Percentiles rank a stretch among this genome's conserved stretches.
phyloP scores from a whole-genome alignment of 2,888 invertebrate species.

The Brachynemurus nebulosus region DNA sequence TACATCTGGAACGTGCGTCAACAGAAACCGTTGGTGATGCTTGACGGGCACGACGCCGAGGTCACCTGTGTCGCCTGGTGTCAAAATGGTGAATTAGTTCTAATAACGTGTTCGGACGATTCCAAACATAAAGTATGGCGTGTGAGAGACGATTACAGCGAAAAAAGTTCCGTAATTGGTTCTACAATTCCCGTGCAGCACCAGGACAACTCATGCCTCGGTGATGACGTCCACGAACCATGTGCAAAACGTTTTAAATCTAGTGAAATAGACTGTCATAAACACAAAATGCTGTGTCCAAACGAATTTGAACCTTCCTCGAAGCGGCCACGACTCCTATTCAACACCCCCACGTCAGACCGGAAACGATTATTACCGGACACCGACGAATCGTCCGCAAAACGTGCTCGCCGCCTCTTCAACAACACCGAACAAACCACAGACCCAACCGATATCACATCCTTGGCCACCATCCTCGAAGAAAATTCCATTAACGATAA shows the following conservation, averaged over 20 bases:
- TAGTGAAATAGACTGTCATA: no score
- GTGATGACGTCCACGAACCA: no score
- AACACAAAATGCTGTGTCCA: neutral
- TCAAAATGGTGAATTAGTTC: slow-evolving; percentile 37
- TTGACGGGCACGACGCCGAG: slow-evolving; percentile 70
- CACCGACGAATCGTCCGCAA: slow-evolving; percentile 22
- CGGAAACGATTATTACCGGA: neutral
- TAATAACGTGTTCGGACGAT: slow-evolving; percentile 78
- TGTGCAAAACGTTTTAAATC: neutral
- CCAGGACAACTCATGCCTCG: no score
- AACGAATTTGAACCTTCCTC: neutral
- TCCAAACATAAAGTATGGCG: slow-evolving; percentile 65
- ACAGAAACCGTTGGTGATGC: slow-evolving; percentile 49
- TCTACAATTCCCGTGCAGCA: slow-evolving; percentile 13
- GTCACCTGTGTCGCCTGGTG: slow-evolving; percentile 82
- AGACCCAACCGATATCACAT: slow-evolving; percentile 16
- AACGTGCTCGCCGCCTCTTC: slow-evolving; percentile 35
- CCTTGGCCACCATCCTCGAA: slow-evolving; percentile 23
- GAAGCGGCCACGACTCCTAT: neutral
- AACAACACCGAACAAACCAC: slow-evolving; percentile 25
- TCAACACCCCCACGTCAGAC: slow-evolving; percentile 12
- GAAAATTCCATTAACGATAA: slow-evolving; percentile 17
- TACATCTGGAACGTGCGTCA: slow-evolving; percentile 69
- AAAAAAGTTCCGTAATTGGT: slow-evolving; percentile 6
- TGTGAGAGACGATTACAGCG: neutral